A percentile compares a stretch with the other conserved stretches of the same genome.
Evolutionary conservation across 2,888 invertebrate species (phyloP).

Genomic region (Tetanocera ferruginea): DNA sequence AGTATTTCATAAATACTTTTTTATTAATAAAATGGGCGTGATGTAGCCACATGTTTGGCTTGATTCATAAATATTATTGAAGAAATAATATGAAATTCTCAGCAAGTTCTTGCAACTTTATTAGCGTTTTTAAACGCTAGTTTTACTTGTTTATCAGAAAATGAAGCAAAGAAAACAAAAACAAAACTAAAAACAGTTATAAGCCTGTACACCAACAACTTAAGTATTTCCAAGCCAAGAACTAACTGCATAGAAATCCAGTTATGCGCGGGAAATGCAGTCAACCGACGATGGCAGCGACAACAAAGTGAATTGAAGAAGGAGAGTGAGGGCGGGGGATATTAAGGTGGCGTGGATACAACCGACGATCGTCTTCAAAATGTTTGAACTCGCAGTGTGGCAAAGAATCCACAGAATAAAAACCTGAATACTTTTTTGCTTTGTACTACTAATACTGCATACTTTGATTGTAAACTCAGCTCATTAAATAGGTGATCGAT

Average conservation of each 20-base stretch:
- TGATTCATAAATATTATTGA: not conserved
- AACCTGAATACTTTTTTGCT: not conserved
- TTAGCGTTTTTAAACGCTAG: not conserved
- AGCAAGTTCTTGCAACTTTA: not conserved
- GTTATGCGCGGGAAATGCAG: slow-evolving; percentile 27
- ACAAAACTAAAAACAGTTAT: not conserved
- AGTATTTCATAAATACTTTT: too few relatives aligned
- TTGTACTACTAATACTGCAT: not conserved
- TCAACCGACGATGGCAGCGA: not conserved
- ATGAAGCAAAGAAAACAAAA: not conserved
- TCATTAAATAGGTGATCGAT: not conserved
- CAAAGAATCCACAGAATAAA: not conserved
- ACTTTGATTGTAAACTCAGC: not conserved
- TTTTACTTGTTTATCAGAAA: not conserved
- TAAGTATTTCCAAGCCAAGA: not conserved
- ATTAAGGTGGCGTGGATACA: not conserved
- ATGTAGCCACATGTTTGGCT: too few relatives aligned
- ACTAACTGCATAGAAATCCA: slow-evolving; percentile 16
- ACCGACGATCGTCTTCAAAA: not conserved
- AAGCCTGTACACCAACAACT: not conserved
- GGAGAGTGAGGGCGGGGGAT: not conserved
- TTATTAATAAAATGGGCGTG: too few relatives aligned
- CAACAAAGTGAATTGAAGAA: not conserved
- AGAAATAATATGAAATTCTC: not conserved
- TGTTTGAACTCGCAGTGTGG: not conserved